Evolutionary conservation across 2,113 vertebrate species (phyloP).

Genomic region (Peromyscus polionotus): DNA sequence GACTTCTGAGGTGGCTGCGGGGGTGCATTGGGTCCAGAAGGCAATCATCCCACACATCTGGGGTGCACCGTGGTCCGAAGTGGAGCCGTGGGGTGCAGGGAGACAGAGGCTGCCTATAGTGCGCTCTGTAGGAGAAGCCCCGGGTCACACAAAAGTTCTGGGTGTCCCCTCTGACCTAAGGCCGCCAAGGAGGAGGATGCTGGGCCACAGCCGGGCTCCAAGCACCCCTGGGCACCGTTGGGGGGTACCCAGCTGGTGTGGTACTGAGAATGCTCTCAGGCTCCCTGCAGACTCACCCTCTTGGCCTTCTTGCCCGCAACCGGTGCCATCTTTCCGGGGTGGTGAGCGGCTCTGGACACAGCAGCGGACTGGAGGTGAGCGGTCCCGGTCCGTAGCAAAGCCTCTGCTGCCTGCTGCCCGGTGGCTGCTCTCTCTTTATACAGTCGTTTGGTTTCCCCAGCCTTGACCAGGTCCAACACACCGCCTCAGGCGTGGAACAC

Average conservation of each 20-base stretch:
- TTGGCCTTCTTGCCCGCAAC: conserved; percentile 71
- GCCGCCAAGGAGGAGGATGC: neutral
- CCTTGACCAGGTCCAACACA: neutral
- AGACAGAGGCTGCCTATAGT: neutral
- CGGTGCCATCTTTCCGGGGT: conserved; percentile 73
- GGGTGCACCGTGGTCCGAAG: neutral
- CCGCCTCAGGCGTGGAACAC: conserved; percentile 20
- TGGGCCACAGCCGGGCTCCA: too few species aligned
- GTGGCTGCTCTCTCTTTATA: conserved; percentile 57
- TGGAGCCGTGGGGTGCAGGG: neutral
- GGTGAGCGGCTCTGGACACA: neutral
- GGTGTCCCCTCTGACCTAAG: neutral
- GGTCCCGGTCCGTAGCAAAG: neutral
- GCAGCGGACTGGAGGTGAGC: neutral
- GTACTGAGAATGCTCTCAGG: neutral
- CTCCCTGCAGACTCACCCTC: conserved; percentile 70
- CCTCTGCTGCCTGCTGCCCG: neutral
- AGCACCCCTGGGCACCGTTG: neutral
- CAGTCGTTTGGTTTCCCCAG: neutral
- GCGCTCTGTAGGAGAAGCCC: neutral
- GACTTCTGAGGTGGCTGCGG: neutral
- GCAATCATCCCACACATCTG: neutral
- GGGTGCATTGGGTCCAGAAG: neutral
- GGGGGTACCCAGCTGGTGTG: neutral
- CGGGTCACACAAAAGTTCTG: neutral